A percentile compares a stretch with the other conserved stretches of the same genome.
phyloP scores from a whole-genome alignment of 2,113 vertebrate species.

The Rissa tridactyla region DNA sequence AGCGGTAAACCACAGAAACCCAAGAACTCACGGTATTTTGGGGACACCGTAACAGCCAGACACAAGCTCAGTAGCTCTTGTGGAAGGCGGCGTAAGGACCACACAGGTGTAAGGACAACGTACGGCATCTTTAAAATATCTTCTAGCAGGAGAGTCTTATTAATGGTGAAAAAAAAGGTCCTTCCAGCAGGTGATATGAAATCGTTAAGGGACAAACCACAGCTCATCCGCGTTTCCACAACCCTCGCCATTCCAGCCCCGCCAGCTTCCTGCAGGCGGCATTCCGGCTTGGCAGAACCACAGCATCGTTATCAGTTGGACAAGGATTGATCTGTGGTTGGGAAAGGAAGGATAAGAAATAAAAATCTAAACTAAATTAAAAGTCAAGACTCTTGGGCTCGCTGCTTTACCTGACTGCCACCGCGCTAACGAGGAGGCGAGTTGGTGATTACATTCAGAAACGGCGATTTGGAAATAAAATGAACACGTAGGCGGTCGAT shows the following conservation, averaged over 20 bases:
- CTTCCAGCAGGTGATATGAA: not conserved
- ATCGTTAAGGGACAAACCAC: not conserved
- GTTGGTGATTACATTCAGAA: not conserved
- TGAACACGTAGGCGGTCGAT: rapidly evolving
- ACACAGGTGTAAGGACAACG: not conserved
- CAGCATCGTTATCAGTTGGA: not conserved
- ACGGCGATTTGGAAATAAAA: not conserved
- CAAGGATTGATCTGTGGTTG: not conserved
- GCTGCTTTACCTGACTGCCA: no score
- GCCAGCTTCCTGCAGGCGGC: not conserved
- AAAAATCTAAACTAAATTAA: not conserved
- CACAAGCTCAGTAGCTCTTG: not conserved
- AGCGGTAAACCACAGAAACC: not conserved
- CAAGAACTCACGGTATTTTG: not conserved
- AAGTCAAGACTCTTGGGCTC: not conserved
- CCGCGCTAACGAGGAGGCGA: not conserved
- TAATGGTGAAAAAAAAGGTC: not conserved
- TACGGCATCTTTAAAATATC: not conserved
- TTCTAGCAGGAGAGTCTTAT: not conserved
- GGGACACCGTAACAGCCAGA: not conserved
- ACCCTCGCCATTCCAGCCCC: rapidly evolving
- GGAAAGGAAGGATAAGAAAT: not conserved
- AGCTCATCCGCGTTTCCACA: not conserved
- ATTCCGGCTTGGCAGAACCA: not conserved
- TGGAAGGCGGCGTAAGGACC: not conserved